Base-by-base conservation (phyloP, 1,140 invertebrate genomes). In the Trachelipus rathkii region DNA sequence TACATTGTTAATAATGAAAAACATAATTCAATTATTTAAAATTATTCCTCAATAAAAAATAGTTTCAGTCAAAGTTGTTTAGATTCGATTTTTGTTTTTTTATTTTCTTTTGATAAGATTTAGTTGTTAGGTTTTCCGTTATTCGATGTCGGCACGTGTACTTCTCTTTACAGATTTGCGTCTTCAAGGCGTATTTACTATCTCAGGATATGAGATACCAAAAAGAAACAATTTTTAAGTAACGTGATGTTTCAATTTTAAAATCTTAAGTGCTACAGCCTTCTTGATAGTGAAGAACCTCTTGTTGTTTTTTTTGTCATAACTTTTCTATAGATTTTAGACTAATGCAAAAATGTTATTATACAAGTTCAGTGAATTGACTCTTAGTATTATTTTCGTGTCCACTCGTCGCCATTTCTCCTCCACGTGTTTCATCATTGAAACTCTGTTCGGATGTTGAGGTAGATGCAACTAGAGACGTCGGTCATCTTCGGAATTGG, bases 181-280 rank as follows among this genome's bases (percentile, higher is more conserved):
- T 60, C 50, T 60, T 15, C 50, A 60, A 60, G 50, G 50, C 50
- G 50, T 60, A 15, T 60, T 60, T 15, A 60, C 50, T 60, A 60
- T 60, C 50, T 60, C 50, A 60, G 50, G 50, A 60, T 60, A 2
- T 60, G 50, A 60, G 50, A 60, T 60, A 60, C 19, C 19, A 0
- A 60, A 60, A 60, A 60, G 50, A 60, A 60, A 60, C 50, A 13
- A 60, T 60, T 33, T 33, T 33, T 60, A 60, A 60, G 50, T 60
- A 60, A 60, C 50, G 50, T 60, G 50, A 60, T 60, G 50, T 60
- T 60, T 60, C 50, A 13, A 13, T 60, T 60, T 60, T 60, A 60
- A 60, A 15, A 60, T 33, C 33, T 33, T 15, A 60, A 60, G 50
- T 60, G 8, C 50, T 60, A 60, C 19, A 60, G 50, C 19, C 19